Evolutionary conservation across 2,888 invertebrate species (phyloP).

Genomic region (Tipula confusa): DNA sequence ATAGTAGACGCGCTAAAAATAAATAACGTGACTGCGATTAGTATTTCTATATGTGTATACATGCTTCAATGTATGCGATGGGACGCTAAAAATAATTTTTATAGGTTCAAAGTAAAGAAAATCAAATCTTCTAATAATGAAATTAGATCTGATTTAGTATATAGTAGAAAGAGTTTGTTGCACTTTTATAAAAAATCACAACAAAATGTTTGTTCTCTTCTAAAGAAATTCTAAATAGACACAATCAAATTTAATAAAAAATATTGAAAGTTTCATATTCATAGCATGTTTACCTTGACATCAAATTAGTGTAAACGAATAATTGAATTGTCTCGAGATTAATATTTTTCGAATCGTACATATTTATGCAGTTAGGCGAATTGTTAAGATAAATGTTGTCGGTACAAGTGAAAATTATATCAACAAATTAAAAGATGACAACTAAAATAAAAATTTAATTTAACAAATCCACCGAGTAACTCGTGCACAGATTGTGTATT

Average conservation of each 20-base stretch:
- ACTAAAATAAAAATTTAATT: neutral
- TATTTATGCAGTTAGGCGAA: too few species aligned
- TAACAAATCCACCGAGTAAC: neutral
- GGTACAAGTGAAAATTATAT: neutral
- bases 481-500: neutral
- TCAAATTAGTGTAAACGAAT: neutral
- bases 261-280: neutral
- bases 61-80: neutral
- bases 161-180: neutral
- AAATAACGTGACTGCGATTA: conserved; percentile 27
- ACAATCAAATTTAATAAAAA: neutral
- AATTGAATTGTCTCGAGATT: neutral
- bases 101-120: neutral
- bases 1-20: conserved; percentile 91
- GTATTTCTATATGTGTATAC: neutral
- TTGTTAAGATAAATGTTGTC: too few species aligned
- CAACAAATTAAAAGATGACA: neutral
- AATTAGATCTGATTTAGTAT: neutral
- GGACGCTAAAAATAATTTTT: neutral
- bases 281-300: neutral
- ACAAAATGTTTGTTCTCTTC: neutral
- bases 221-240: too few species aligned
- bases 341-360: neutral
- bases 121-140: neutral
- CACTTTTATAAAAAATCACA: neutral